Conservation (phyloP, 2,888 invertebrate species). For the Pandemis heparana region DNA sequence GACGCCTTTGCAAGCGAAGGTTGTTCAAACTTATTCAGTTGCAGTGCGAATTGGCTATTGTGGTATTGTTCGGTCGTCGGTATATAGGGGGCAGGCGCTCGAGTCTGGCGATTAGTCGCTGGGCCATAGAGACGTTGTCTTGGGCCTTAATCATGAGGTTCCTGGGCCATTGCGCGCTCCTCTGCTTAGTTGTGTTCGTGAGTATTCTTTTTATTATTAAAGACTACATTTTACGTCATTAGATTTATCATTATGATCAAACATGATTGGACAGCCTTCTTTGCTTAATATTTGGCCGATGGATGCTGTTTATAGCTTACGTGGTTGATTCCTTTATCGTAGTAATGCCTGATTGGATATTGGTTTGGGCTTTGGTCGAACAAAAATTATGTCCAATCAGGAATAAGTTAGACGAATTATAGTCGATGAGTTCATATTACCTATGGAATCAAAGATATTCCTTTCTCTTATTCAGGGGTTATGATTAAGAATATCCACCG, state of each 20-base stretch:
- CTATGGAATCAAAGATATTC: too few relatives aligned
- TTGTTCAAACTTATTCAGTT: conserved; percentile 32
- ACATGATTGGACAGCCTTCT: too few relatives aligned
- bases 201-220: conserved; percentile 2
- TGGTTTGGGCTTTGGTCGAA: too few relatives aligned
- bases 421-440: too few relatives aligned
- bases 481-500: too few relatives aligned
- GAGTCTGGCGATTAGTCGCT: conserved; percentile 38
- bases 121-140: conserved; percentile 52
- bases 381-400: too few relatives aligned
- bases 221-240: background rate
- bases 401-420: too few relatives aligned
- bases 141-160: conserved; percentile 50
- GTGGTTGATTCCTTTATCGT: too few relatives aligned
- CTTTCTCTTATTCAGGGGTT: too few relatives aligned
- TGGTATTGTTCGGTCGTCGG: conserved; percentile 18
- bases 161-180: conserved; percentile 13
- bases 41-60: conserved; percentile 20
- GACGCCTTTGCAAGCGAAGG: conserved; percentile 24
- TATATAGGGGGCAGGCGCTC: conserved; percentile 34
- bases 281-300: too few relatives aligned
- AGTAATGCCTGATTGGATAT: too few relatives aligned
- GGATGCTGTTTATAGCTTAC: too few relatives aligned
- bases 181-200: conserved; percentile 30
- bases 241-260: background rate